A percentile compares a stretch with the other conserved stretches of the same genome.
Conservation (phyloP, 2,797 vertebrate genomes). For the Catamblyrhynchus diadema region DNA sequence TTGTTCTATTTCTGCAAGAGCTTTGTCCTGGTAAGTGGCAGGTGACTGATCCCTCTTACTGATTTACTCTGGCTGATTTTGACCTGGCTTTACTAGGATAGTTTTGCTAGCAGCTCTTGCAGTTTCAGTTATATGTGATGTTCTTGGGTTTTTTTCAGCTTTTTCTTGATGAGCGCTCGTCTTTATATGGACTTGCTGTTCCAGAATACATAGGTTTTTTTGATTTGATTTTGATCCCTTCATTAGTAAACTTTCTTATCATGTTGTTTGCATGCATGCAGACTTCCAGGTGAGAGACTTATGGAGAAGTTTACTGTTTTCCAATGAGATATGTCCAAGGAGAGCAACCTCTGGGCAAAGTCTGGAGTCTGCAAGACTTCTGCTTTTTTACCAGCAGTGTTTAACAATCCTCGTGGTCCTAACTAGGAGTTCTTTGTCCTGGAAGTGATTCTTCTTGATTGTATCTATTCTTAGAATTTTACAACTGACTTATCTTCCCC, state of each 20-base stretch:
- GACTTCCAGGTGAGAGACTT: not conserved
- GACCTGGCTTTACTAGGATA: not conserved
- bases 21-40: not conserved
- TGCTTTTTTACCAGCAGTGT: not conserved
- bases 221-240: not conserved
- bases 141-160: not conserved
- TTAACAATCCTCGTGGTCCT: not conserved
- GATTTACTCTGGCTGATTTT: not conserved
- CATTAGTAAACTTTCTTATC: not conserved
- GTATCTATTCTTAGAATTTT: conserved; percentile 43
- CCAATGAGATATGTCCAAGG: not conserved
- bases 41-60: not conserved
- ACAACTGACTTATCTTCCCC: not conserved
- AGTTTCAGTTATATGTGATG: not conserved
- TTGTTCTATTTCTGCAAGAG: not conserved
- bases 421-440: not conserved
- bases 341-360: conserved; percentile 13
- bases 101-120: not conserved
- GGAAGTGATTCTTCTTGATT: not conserved
- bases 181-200: not conserved
- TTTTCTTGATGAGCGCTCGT: not conserved
- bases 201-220: rapidly evolving
- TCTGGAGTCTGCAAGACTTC: not conserved
- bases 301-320: not conserved
- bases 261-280: not conserved